Evolutionary conservation across 2,888 invertebrate genomes (phyloP), one percentile per base, ranked within the genome.

Genomic region (Hypena proboscidalis): DNA sequence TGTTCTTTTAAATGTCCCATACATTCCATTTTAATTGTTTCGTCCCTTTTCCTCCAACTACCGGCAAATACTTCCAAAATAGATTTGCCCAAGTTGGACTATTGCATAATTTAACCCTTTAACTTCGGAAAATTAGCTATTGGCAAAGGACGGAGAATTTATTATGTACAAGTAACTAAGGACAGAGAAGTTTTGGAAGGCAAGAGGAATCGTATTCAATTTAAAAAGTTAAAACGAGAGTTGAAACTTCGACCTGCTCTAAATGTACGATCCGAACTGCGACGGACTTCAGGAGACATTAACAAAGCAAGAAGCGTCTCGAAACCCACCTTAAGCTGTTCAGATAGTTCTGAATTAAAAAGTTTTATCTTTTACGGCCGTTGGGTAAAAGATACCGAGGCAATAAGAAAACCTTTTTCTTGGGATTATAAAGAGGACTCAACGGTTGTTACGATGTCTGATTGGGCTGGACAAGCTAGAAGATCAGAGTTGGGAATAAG

Each of bases 191-290:
- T 70, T 46, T 34, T 25, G 27, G 10, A 11, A 38, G 39, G 41
- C 52, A 45, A 40, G 53, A 63, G 72, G 67, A 70, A 69, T 72
- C 67, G 49, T 58, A 83, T 77, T 83, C 74, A 83, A 84, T 83
- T 83, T 80, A 72, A 79, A 80, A 85, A 85, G 75, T 85, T 63
- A 53, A 48, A 65, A 60, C 60, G 70, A 67, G 66, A 55, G 61
- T 68, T 55, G 44, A 46, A 67, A 75, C 57, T 77, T 70, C 53
- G 46, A 51, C 46, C 44, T 57, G 49, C 49, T 46, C 46, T 66
- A 60, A 75, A 70, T 64, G 63, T 63, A 59, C 59, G 56, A 56
- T 59, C 58, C 52, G 56, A 66, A 67, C 56, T 63, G 52, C 48
- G 53, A 39, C 57, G 32, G 40, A 40, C 54, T 27, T 39, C 56